Percentiles rank a stretch among this genome's conserved stretches.
These are phyloP conservation scores for Hiodon alosoides DNA, from an alignment of 2,113 vertebrate genomes.

Conservation along the genomic window DNA sequence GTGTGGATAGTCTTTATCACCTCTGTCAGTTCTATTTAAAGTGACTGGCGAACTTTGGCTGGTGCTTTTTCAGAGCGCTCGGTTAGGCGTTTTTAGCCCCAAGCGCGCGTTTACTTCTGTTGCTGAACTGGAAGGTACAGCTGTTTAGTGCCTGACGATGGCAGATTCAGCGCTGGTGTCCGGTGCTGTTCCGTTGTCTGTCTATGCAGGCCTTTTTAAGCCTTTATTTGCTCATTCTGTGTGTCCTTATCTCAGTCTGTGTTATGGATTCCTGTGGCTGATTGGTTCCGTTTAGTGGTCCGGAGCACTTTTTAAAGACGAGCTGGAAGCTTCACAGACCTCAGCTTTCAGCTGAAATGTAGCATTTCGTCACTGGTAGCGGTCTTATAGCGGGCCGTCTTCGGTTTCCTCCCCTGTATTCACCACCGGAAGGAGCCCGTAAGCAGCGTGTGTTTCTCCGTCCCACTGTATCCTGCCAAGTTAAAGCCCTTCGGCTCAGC, in stretches of 20 bases:
- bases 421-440: neutral
- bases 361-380: neutral
- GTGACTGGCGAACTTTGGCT: neutral
- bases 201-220: too few species aligned
- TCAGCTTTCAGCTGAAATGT: too few species aligned
- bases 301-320: neutral
- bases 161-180: too few species aligned
- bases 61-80: neutral
- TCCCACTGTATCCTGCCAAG: neutral
- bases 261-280: neutral
- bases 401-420: neutral
- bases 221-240: too few species aligned
- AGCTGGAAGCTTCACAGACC: too few species aligned
- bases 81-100: neutral
- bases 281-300: neutral
- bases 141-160: too few species aligned
- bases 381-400: neutral
- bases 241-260: neutral
- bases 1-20: neutral
- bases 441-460: neutral
- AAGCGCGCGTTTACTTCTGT: neutral
- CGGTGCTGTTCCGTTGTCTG: too few species aligned
- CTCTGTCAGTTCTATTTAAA: neutral
- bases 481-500: neutral
- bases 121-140: neutral